phyloP scores from a whole-genome alignment of 1,140 invertebrate genomes.

The Apis dorsata region DNA sequence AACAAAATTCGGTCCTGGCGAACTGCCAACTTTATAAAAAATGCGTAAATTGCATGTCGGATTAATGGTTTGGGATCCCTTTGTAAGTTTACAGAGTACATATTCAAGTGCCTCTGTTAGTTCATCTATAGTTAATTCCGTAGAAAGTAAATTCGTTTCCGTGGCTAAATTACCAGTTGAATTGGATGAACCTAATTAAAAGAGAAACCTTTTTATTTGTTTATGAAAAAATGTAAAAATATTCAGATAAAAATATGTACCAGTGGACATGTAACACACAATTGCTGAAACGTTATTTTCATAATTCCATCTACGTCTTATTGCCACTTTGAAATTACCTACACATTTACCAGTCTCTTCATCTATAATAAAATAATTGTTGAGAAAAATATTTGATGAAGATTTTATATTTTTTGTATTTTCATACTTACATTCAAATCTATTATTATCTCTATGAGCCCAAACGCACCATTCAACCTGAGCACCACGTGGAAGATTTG shows the following conservation, averaged over 20 bases:
- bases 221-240: background rate
- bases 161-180: constrained; percentile 84
- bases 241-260: constrained; percentile 74
- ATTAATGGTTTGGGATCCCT: constrained; percentile 82
- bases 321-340: constrained; percentile 88
- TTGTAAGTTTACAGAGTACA: constrained; percentile 86
- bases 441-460: constrained; percentile 91
- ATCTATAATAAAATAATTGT: constrained; percentile 81
- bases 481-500: constrained; percentile 88
- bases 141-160: constrained; percentile 81
- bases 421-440: constrained; percentile 88
- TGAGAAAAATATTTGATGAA: background rate
- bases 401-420: background rate
- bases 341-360: constrained; percentile 93
- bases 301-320: constrained; percentile 91
- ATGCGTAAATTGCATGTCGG: constrained; percentile 86
- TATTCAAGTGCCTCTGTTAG: constrained; percentile 87
- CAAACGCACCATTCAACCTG: constrained; percentile 95
- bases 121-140: constrained; percentile 82
- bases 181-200: constrained; percentile 82
- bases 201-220: constrained; percentile 28
- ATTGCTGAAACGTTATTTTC: constrained; percentile 92
- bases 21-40: constrained; percentile 86
- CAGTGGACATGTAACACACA: constrained; percentile 89
- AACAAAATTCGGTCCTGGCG: constrained; percentile 81